Base-by-base conservation (phyloP, 1,140 invertebrate genomes). In the Calycopis cecrops region DNA sequence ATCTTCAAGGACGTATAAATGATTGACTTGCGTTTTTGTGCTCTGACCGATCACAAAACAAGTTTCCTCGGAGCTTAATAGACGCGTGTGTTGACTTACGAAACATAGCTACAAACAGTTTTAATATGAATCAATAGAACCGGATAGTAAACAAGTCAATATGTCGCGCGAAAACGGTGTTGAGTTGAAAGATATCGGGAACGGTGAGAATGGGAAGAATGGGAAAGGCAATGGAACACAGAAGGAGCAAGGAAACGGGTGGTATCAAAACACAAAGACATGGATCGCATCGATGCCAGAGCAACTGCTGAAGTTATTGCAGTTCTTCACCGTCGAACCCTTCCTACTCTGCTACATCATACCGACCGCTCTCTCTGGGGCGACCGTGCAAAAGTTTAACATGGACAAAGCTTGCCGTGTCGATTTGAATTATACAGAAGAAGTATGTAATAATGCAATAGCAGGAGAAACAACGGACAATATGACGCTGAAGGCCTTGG, bases 361-460 rank as follows among this genome's bases (percentile, higher is more conserved):
- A 48, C 89, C 90, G 0, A 88, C 72, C 59, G 75, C 89, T 0
- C 83, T 91, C 70, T 79, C 85, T 4, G 69, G 67, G 16, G 49
- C 90, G 12, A 86, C 89, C n/a, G 85, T 88, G 2, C 88, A 90
- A 65, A 90, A 91, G 70, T 64, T 92, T 7, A 90, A 90, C 55
- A 71, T 91, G 58, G 90, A 91, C 57, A 91, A 91, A 73, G 89
- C 91, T 3, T 92, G 91, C 62, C 79, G 88, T 7, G 87, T 88
- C 1, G 90, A 91, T 67, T 64, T 91, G 11, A 76, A 77, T n/a
- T 85, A 89, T 42, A 63, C 83, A n/a, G 75, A 83, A 59, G 75
- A 84, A 14, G 74, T 89, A 50, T 92, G 91, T 66, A 63, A 77
- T 14, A 70, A 79, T 14, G 69, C 89, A 3, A 70, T 86, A n/a